Base-by-base conservation (phyloP, 2,888 invertebrate species). In the Antitype chi region DNA sequence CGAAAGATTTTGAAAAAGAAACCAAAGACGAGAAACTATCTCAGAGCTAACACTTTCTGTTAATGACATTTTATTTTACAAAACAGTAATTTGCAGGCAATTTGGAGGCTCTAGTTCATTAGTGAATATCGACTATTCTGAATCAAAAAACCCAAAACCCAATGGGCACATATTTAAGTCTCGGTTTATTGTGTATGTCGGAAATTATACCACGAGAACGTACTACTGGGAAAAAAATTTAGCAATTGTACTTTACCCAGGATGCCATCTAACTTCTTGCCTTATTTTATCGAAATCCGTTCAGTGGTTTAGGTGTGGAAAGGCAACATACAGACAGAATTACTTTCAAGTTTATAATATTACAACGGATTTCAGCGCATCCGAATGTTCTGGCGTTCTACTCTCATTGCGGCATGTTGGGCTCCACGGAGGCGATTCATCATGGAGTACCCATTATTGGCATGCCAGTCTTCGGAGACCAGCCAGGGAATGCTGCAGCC, bases 401-500 rank as follows among this genome's bases (percentile, higher is more conserved):
- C 78, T 96, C 97, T 0, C 97, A 97, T 87, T 97, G 97, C 63
- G 97, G 97, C 0, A 92, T 97, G 81, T 90, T 97, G 78, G 97
- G 97, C 13, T 95, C 96, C 3, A 97, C 97, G 6, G 97, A 97
- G 88, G 97, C 97, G 1, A 95, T 97, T 5, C 93, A 97, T 80
- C 95, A 97, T 80, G 97, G 97, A 47, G 97, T 97, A 11, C 97
- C 97, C 23, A 94, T 97, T 77, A 86, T 97, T 4, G 96, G 96
- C n/a, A 97, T 97, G 95, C 97, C 97, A 7, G 94, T 97, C 79
- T 97, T 97, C 80, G 97, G 97, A 62, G 97, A 97, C 87, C 97
- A 97, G 88, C 96, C 96, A 59, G 92, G 94, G 2, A 97, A 97
- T 85, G 97, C 97, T 20, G 96, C 94, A 53, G 94, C 97, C 5